A percentile compares a stretch with the other conserved stretches of the same genome.
Conservation (phyloP, 2,888 invertebrate species). For the Nomada hirtipes region DNA sequence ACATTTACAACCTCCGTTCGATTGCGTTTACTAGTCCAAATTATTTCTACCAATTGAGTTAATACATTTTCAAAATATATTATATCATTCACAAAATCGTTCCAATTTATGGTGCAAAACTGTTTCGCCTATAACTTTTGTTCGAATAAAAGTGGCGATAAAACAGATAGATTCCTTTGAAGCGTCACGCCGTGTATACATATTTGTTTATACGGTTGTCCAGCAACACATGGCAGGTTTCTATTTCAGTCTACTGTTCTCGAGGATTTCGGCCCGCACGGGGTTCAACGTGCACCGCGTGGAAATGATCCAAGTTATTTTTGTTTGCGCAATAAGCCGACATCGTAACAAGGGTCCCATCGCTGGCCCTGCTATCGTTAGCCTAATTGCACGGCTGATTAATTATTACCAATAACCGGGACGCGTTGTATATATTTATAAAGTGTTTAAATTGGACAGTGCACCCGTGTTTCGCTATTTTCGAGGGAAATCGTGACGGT, state of each 20-base stretch:
- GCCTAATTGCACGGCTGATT: constrained; percentile 48
- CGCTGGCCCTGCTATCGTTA: constrained; percentile 29
- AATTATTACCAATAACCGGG: constrained; percentile 46
- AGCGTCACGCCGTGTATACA: constrained; percentile 23
- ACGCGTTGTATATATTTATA: constrained; percentile 14
- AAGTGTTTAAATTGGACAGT: constrained; percentile 25
- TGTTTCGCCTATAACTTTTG: not conserved
- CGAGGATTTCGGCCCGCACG: constrained; percentile 23
- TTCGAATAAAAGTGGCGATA: not conserved
- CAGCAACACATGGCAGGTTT: constrained; percentile 55
- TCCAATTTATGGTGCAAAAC: not conserved
- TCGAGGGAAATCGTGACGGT: not conserved
- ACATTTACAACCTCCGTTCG: too few species aligned
- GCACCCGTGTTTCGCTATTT: not conserved
- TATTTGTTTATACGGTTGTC: constrained; percentile 57
- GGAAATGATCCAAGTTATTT: constrained; percentile 60
- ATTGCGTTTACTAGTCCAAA: too few species aligned
- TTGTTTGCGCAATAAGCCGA: constrained; percentile 41
- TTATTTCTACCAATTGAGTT: too few species aligned
- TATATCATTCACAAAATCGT: not conserved
- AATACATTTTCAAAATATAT: too few species aligned
- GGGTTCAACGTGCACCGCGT: constrained; percentile 52
- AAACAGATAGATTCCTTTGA: constrained; percentile 26
- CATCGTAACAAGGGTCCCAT: constrained; percentile 31
- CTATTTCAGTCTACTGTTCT: constrained; percentile 54